A percentile compares a stretch with the other conserved stretches of the same genome.
Evolutionary conservation across 2,113 vertebrate species (phyloP).

Genomic region (Motacilla alba): DNA sequence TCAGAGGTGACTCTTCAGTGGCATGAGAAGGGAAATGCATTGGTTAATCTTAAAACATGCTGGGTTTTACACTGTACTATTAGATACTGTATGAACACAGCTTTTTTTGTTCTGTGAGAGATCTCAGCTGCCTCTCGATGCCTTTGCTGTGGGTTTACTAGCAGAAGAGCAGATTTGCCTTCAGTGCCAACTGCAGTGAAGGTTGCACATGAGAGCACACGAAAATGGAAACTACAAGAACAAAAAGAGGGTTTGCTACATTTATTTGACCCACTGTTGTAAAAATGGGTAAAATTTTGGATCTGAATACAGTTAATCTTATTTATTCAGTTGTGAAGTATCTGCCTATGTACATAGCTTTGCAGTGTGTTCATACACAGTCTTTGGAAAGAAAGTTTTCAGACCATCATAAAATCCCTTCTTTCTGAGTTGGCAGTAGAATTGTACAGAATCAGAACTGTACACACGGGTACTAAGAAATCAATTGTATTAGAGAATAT

Average conservation of each 20-base stretch:
- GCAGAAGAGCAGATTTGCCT: background rate
- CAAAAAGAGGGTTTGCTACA: background rate
- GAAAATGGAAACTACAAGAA: background rate
- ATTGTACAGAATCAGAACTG: background rate
- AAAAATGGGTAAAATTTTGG: background rate
- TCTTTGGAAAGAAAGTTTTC: background rate
- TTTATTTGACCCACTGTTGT: background rate
- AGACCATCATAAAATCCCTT: background rate
- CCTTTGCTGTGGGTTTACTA: background rate
- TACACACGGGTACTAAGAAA: slow-evolving; percentile 3
- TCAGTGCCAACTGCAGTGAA: background rate
- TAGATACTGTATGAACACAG: background rate
- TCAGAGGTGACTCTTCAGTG: background rate
- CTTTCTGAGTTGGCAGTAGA: background rate
- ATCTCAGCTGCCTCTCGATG: background rate
- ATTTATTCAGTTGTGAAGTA: background rate
- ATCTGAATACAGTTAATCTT: background rate
- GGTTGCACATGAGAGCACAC: background rate
- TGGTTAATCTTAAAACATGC: background rate
- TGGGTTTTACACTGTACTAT: background rate
- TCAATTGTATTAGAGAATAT: slow-evolving; percentile 46
- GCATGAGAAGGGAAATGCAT: background rate
- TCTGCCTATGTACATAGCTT: background rate
- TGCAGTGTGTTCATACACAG: background rate
- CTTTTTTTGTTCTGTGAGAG: background rate